Base-by-base conservation (phyloP, 2,113 vertebrate species). In the Lanius collurio region DNA sequence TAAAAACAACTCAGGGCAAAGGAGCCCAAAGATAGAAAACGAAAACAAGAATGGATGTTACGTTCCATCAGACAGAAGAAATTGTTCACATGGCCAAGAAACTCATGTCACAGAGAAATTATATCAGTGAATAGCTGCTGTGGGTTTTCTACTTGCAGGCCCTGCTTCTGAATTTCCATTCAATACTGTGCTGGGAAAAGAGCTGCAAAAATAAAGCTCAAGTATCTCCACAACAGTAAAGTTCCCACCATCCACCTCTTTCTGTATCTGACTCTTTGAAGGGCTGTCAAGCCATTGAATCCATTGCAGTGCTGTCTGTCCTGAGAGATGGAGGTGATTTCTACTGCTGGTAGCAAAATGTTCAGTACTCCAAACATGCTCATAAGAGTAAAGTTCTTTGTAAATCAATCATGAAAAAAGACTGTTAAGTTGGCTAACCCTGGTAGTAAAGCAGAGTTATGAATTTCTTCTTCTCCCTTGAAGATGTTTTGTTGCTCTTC, bases 401-500 rank as follows among this genome's bases (percentile, higher is more conserved):
- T 68, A 81, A 75, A 80, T 64, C 56, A 71, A 1, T 83, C 33
- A 23, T 41, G 47, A 90, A 62, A 62, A 67, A 47, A 81, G 73
- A 65, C 16, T 56, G 19, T 60, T 33, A 92, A 75, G 52, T 64
- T 93, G 56, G 52, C 21, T 81, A 78, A 56, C 53, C 35, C 82
- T 70, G 57, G 73, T 84, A 78, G 73, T 81, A 92, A 88, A 90
- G 44, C 69, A 83, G 68, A 95, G 73, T 64, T 93, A 89, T 21
- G 28, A 84, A 93, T 96, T 96, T 93, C 73, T 95, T 93, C 69
- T 63, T 93, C 55, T 93, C 75, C 70, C 53, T 76, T 37, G 56
- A 83, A 95, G 56, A 55, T 18, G 8, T 84, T 93, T 90, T 75
- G 90, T 93, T 96, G 62, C 60, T 96, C 31, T 93, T 97, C 83